Conservation (phyloP, 2,888 invertebrate genomes). For the Psylliodes chrysocephalus region DNA sequence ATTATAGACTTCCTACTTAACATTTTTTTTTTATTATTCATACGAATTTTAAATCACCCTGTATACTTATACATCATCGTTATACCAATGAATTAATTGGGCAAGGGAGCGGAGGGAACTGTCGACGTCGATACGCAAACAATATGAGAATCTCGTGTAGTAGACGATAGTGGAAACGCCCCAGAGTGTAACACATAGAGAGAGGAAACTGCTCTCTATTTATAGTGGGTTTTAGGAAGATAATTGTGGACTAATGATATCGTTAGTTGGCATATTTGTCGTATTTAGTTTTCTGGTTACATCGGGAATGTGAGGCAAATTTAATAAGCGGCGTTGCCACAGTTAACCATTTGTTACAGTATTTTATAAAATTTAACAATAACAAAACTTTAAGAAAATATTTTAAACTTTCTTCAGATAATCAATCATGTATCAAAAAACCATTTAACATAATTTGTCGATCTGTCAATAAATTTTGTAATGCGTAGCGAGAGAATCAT, state of each 20-base stretch:
- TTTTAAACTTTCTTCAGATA: no score
- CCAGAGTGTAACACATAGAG: background rate
- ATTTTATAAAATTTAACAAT: no score
- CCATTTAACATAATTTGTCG: no score
- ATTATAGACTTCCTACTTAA: no score
- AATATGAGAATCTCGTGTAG: slow-evolving; percentile 8
- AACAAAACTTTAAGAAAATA: no score
- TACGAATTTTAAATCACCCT: background rate
- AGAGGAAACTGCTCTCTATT: slow-evolving; percentile 11
- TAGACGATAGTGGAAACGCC: background rate
- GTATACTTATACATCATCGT: background rate
- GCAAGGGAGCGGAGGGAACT: background rate
- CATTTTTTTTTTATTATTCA: no score
- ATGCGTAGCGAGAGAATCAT: no score
- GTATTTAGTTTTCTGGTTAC: slow-evolving; percentile 16
- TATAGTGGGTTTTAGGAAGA: slow-evolving; percentile 1
- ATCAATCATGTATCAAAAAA: no score
- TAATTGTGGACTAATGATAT: slow-evolving; percentile 8
- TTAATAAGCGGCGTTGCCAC: slow-evolving; percentile 7
- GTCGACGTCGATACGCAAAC: background rate
- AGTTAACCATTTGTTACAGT: no score
- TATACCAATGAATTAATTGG: slow-evolving; percentile 1
- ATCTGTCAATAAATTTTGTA: no score
- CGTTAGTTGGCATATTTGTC: slow-evolving; percentile 11
- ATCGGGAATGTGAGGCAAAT: slow-evolving; percentile 20